Evolutionary conservation across 2,797 vertebrate species (phyloP).

Genomic region (Acanthornis magna): DNA sequence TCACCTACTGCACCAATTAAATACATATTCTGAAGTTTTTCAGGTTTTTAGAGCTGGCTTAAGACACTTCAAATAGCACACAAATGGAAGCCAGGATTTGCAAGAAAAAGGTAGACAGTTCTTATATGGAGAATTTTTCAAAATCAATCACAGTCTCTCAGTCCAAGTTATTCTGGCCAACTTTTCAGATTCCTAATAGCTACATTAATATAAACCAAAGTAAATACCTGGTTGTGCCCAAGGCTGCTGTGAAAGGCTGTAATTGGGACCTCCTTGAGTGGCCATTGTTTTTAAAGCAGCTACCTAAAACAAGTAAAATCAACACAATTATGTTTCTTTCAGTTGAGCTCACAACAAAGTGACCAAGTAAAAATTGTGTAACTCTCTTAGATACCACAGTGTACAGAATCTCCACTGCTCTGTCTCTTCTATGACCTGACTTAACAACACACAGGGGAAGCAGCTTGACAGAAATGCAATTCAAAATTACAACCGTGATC

Average conservation of each 20-base stretch:
- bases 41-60: background rate
- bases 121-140: background rate
- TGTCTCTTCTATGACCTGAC: background rate
- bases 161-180: background rate
- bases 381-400: background rate
- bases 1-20: background rate
- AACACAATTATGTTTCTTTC: background rate
- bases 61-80: background rate
- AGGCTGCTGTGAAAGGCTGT: conserved; percentile 91
- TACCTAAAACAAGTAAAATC: conserved; percentile 78
- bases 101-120: background rate
- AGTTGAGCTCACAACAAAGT: background rate
- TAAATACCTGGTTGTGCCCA: conserved; percentile 94
- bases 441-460: background rate
- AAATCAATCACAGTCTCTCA: background rate
- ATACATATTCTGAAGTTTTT: background rate
- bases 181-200: background rate
- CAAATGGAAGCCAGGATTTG: background rate
- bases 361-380: background rate
- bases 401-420: background rate
- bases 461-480: background rate
- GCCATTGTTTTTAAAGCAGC: conserved; percentile 92
- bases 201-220: background rate
- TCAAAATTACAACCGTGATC: background rate
- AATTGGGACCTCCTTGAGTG: conserved; percentile 91